Evolutionary conservation across 2,888 invertebrate genomes (phyloP).

Genomic region (Xanthia icteritia): DNA sequence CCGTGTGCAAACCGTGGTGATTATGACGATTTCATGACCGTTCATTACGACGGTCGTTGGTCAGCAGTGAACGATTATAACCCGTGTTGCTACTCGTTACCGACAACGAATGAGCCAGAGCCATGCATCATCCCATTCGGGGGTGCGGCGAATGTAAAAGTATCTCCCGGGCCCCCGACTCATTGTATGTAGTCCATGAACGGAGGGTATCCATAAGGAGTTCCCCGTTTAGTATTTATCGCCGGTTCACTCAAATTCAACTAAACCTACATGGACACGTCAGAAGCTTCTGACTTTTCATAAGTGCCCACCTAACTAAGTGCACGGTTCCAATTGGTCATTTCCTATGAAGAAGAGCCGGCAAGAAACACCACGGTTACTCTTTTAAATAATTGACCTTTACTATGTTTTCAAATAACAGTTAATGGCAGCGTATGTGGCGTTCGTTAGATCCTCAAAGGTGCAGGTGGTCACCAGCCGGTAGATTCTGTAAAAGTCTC

Average conservation of each 20-base stretch:
- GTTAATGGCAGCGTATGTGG: neutral
- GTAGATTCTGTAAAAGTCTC: neutral
- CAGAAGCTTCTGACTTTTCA: neutral
- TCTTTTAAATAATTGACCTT: neutral
- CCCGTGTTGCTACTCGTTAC: neutral
- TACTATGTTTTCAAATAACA: neutral
- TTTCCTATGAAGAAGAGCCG: neutral
- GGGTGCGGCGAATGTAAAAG: too few relatives aligned
- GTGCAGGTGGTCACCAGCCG: neutral
- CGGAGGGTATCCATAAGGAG: too few relatives aligned
- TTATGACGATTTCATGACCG: neutral
- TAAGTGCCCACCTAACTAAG: neutral
- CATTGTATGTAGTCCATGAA: too few relatives aligned
- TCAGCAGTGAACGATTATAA: too few relatives aligned
- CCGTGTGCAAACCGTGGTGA: slow-evolving; percentile 32
- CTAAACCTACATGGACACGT: neutral
- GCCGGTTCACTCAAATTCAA: neutral
- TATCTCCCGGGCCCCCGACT: too few relatives aligned
- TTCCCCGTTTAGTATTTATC: neutral
- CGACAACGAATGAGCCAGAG: neutral
- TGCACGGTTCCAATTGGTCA: neutral
- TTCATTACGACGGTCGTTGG: neutral
- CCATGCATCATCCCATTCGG: neutral
- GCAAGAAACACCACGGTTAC: neutral
- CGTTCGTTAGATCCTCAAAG: neutral